A percentile compares a stretch with the other conserved stretches of the same genome.
Evolutionary conservation across 2,113 vertebrate species (phyloP).

Genomic region (Laterallus jamaicensis): DNA sequence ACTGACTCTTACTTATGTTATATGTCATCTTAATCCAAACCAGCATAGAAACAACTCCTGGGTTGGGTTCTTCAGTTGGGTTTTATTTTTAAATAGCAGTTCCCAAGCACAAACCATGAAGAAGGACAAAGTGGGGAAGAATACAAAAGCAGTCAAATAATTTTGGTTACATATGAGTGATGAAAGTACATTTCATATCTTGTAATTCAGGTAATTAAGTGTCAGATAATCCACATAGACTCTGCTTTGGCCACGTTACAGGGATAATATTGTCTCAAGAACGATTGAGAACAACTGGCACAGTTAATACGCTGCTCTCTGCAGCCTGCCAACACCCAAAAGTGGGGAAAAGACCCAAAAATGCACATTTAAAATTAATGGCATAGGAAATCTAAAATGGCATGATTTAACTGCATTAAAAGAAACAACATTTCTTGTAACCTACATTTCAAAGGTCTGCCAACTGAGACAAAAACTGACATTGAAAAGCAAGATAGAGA

Average conservation of each 20-base stretch:
- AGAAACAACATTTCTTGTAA: not conserved
- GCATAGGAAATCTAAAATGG: not conserved
- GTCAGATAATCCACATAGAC: not conserved
- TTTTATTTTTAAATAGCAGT: not conserved
- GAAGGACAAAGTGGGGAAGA: not conserved
- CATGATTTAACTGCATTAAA: not conserved
- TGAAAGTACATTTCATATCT: not conserved
- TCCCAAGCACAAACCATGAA: not conserved
- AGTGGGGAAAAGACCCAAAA: not conserved
- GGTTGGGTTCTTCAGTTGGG: no score
- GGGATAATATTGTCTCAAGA: not conserved
- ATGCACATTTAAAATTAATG: not conserved
- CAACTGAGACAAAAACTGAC: not conserved
- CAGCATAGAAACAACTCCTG: not conserved
- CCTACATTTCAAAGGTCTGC: not conserved
- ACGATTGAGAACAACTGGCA: not conserved
- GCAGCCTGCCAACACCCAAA: not conserved
- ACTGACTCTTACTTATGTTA: not conserved
- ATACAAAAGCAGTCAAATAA: not conserved
- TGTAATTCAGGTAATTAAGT: not conserved
- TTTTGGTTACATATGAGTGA: no score
- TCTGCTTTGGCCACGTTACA: not conserved
- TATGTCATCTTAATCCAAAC: not conserved
- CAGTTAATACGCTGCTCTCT: accelerated
- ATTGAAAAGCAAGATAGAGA: not conserved